Conservation (phyloP, 1,140 invertebrate genomes). For the Cydia fagiglandana region DNA sequence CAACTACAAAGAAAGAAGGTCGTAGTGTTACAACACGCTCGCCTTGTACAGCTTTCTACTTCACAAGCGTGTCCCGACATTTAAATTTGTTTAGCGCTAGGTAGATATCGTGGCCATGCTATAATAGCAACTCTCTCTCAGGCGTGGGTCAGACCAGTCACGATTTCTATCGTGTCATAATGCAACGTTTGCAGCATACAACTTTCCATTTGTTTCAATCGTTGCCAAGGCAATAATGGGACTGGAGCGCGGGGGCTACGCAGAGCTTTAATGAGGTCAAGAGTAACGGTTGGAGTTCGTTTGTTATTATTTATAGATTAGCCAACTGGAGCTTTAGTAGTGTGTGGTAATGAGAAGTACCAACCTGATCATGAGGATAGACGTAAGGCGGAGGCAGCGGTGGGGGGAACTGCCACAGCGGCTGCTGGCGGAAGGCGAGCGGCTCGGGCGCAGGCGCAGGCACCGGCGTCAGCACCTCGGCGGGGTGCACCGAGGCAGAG, state of each 20-base stretch:
- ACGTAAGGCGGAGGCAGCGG: conserved; percentile 86
- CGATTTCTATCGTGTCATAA: conserved; percentile 65
- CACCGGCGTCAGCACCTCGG: conserved; percentile 82
- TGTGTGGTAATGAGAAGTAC: conserved; percentile 50
- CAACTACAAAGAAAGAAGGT: conserved; percentile 68
- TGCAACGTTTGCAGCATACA: conserved; percentile 46
- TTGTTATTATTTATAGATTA: conserved; percentile 40
- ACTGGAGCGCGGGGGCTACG: conserved; percentile 44
- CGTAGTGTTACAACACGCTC: conserved; percentile 71
- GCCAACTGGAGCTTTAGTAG: conserved; percentile 35
- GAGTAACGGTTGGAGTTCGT: conserved; percentile 59
- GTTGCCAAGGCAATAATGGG: conserved; percentile 44
- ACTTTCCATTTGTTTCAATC: conserved; percentile 60
- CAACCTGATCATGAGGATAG: conserved; percentile 89
- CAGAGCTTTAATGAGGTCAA: conserved; percentile 63
- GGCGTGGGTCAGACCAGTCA: conserved; percentile 64
- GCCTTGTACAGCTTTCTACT: conserved; percentile 78
- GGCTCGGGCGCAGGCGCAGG: conserved; percentile 69
- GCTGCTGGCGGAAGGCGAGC: conserved; percentile 82
- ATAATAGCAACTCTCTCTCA: conserved; percentile 69
- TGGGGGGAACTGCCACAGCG: conserved; percentile 89
- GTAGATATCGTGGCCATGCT: conserved; percentile 60
- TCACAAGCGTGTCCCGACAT: conserved; percentile 74
- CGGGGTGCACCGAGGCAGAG: conserved; percentile 82
- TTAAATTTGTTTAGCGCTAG: conserved; percentile 75